phyloP scores from a whole-genome alignment of 2,797 vertebrate genomes.

The Alcedo quadribrachys region DNA sequence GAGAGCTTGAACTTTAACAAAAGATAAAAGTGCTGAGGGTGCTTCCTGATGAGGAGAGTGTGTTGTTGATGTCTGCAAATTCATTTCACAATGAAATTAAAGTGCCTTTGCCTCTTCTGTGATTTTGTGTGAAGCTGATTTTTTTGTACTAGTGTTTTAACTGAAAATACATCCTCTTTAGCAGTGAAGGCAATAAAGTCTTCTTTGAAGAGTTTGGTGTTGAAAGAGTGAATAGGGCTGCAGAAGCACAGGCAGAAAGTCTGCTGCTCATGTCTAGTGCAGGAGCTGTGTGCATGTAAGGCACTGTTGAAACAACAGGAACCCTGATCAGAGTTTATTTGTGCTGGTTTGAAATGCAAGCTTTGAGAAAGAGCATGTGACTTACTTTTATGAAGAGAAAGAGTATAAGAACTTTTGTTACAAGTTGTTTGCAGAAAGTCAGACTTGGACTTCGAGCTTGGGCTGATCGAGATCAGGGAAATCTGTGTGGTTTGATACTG shows the following conservation, averaged over 20 bases:
- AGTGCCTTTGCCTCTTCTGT: background rate
- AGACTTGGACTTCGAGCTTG: background rate
- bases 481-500: background rate
- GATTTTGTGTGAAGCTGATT: background rate
- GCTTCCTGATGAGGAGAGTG: background rate
- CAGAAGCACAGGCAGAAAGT: background rate
- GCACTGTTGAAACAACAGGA: background rate
- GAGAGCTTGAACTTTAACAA: background rate
- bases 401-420: background rate
- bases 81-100: background rate
- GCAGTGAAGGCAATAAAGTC: background rate
- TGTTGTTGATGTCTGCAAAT: background rate
- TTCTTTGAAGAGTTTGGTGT: slow-evolving; percentile 3
- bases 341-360: slow-evolving; percentile 23
- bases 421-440: background rate
- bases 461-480: background rate
- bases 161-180: background rate
- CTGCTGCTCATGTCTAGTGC: background rate
- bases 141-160: background rate
- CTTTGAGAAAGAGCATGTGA: background rate
- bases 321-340: background rate
- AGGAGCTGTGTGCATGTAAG: background rate
- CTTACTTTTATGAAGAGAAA: background rate
- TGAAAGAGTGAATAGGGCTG: background rate
- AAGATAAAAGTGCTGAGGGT: background rate